Base-by-base conservation (phyloP, 2,888 invertebrate genomes). In the Cephus rjabovi region DNA sequence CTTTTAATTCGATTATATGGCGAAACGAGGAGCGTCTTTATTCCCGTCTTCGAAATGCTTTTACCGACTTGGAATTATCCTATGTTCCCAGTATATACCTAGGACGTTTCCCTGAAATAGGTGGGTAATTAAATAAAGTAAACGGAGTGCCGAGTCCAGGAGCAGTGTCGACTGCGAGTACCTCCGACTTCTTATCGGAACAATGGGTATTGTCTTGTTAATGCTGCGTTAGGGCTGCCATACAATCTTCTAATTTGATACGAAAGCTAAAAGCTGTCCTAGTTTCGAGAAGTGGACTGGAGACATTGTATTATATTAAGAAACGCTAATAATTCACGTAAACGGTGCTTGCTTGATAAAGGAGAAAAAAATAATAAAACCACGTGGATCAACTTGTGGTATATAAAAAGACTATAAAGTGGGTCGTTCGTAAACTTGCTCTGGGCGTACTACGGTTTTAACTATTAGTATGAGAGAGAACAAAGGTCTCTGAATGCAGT, bases 111-210 rank as follows among this genome's bases (percentile, higher is more conserved):
- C 23, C 23, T 56, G 56, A 56, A 77, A 80, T 80, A 84, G 81
- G 80, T 80, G 79, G 81, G 80, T 79, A 83, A 84, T 84, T 83
- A 83, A 83, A 81, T 82, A 81, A 82, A 83, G 82, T 82, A 81
- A 84, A 80, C 81, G 76, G 77, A 71, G 79, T 71, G 71, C 71
- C 31, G 31, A 71, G 31, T 23, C 70, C 71, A 75, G 34, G 75
- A 37, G 69, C 70, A 73, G 68, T 78, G 74, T 76, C 56, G 37
- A n/a, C 73, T n/a, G 73, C 76, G 78, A 76, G 73, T 75, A 78
- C 76, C 75, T 76, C 34, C 34, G 76, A 69, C 75, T 78, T 76
- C 75, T 71, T 73, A 30, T 73, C 73, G 69, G 73, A 11, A 78
- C 78, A 78, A 78, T 78, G 34, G 77, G 70, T 11, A 78, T 78